These are phyloP conservation scores for Tribolium castaneum DNA, from an alignment of 1,140 invertebrate genomes.

Conservation along the genomic window DNA sequence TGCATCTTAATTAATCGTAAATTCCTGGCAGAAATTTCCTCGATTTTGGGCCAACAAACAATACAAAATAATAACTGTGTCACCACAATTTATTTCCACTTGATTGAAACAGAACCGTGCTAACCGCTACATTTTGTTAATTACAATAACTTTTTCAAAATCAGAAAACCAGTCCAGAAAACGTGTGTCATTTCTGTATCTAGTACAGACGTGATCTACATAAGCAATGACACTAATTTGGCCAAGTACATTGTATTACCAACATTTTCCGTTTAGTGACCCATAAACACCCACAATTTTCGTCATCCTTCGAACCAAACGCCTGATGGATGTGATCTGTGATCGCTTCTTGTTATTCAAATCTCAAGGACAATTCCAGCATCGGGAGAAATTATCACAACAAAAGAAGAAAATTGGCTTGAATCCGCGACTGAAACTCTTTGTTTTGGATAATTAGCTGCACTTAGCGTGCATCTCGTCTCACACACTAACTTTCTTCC, in stretches of 20 bases:
- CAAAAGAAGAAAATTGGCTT: not conserved
- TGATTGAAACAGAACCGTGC: not conserved
- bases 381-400: constrained; percentile 5
- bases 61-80: not conserved
- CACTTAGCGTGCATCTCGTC: not conserved
- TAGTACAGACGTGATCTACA: constrained; percentile 17
- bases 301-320: constrained; percentile 7
- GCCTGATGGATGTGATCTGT: not conserved
- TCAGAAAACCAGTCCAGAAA: not conserved
- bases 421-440: not conserved
- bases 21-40: not conserved
- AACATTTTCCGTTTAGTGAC: constrained; percentile 26
- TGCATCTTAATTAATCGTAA: not conserved
- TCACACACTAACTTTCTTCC: not conserved
- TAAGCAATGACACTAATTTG: constrained; percentile 29
- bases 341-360: no score
- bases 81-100: not conserved
- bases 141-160: constrained; percentile 8
- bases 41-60: no score
- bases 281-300: constrained; percentile 16
- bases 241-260: constrained; percentile 6
- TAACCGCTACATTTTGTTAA: not conserved
- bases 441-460: constrained; percentile 3
- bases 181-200: not conserved
- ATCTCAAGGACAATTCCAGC: not conserved